These are phyloP conservation scores for Mirounga angustirostris DNA, from an alignment of 2,113 vertebrate genomes.

Conservation along the genomic window DNA sequence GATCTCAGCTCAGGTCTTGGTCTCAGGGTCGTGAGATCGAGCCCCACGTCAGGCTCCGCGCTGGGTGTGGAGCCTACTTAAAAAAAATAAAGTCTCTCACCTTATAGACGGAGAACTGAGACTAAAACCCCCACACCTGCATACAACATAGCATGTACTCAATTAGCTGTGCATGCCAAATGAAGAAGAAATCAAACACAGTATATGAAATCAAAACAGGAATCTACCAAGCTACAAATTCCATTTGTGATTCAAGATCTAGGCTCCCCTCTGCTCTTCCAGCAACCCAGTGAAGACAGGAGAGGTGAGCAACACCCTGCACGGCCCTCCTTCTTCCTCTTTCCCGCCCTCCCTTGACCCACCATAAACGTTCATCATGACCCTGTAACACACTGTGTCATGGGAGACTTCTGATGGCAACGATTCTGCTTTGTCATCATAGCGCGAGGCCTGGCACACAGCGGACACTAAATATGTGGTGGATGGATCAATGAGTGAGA, in stretches of 20 bases:
- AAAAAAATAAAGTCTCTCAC: not conserved
- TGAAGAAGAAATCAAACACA: not conserved
- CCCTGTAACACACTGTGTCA: not conserved
- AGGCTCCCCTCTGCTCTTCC: not conserved
- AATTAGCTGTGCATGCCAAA: not conserved
- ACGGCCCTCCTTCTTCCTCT: too few relatives aligned
- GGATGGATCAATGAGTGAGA: not conserved
- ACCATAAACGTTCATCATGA: not conserved
- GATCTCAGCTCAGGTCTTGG: too few relatives aligned
- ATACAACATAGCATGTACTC: too few relatives aligned
- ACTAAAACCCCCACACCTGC: not conserved
- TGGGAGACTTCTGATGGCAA: not conserved
- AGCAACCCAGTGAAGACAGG: not conserved
- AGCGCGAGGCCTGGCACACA: not conserved
- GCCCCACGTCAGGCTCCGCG: not conserved
- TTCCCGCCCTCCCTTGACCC: accelerated
- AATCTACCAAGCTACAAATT: not conserved
- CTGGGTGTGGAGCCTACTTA: not conserved
- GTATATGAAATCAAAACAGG: not conserved
- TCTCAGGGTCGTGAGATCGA: not conserved
- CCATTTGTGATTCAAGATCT: not conserved
- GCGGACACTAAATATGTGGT: not conserved
- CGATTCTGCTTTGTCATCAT: not conserved
- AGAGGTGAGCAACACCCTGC: not conserved
- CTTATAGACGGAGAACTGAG: not conserved